phyloP scores from a whole-genome alignment of 2,113 vertebrate species.

The Nothocercus julius region DNA sequence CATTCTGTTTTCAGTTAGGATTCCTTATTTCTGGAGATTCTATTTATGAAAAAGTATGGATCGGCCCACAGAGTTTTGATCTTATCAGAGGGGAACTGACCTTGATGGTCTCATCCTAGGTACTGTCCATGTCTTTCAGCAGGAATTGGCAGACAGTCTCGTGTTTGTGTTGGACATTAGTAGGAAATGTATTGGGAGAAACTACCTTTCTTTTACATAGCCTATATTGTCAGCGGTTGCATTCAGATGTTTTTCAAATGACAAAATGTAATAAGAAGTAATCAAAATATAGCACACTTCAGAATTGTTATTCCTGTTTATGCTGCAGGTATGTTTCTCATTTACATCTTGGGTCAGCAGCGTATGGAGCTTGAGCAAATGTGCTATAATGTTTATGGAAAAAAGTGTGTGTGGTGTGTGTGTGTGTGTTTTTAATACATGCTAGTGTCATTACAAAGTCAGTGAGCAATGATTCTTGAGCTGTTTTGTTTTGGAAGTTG shows the following conservation, averaged over 20 bases:
- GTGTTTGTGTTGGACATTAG: background rate
- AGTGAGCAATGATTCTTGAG: background rate
- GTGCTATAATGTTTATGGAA: too few species aligned
- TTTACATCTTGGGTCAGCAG: background rate
- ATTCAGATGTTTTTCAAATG: background rate
- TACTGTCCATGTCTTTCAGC: background rate
- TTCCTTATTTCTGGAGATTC: background rate
- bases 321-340: background rate
- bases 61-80: background rate
- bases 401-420: background rate
- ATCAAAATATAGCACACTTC: background rate
- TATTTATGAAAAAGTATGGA: background rate
- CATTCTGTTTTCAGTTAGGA: background rate
- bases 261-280: background rate
- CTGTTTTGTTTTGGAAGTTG: background rate
- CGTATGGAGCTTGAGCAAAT: background rate
- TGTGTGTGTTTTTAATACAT: too few species aligned
- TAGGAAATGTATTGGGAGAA: background rate
- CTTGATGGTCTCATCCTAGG: background rate
- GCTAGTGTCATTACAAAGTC: background rate
- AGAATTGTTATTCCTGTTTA: background rate
- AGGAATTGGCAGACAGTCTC: background rate
- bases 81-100: background rate
- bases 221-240: background rate
- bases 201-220: background rate